Evolutionary conservation across 2,888 invertebrate species (phyloP), one percentile per base, ranked within the genome.

Genomic region (Nomada hirtipes): DNA sequence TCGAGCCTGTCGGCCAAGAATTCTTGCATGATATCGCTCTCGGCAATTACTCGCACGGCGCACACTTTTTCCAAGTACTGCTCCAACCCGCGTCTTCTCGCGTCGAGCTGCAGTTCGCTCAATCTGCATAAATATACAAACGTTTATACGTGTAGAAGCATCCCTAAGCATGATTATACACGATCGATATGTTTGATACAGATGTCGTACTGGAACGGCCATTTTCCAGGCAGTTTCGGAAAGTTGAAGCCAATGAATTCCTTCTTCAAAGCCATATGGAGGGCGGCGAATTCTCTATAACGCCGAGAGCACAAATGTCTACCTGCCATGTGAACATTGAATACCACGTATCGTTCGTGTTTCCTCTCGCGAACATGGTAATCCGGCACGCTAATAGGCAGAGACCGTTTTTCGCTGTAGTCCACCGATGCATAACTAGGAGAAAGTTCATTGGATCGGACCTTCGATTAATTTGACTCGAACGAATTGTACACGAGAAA

Each of bases 321-420:
- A 0, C 99, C 99, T 9, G 99, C 99, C 99, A 99, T 99, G 94
- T 99, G 99, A 84, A 99, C 99, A 93, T 99, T 99, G 94, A 98
- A 99, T 13, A 96, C 98, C 89, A 99, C 98, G 94, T 96, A 99
- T 88, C 98, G 97, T 90, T 99, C 98, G 70, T 98, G 98, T 88
- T 97, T 96, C 88, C 97, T 95, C 93, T 98, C 98, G 83, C 98
- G 96, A 83, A 97, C 97, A 91, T 98, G 97, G 94, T 99, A 99
- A 95, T 99, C 99, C 53, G 99, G 99, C 91, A 99, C 97, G 92
- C 97, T 97, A 82, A 97, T 97, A 42, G 97, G 97, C 90, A 97
- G 94, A 68, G 97, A 97, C 71, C 99, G 96, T 94, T 99, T 99
- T 95, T 99, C 99, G 87, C 97, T 97, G 94, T 98, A 98, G 94